Base-by-base conservation (phyloP, 2,888 invertebrate species). In the Pyrrhia umbra region DNA sequence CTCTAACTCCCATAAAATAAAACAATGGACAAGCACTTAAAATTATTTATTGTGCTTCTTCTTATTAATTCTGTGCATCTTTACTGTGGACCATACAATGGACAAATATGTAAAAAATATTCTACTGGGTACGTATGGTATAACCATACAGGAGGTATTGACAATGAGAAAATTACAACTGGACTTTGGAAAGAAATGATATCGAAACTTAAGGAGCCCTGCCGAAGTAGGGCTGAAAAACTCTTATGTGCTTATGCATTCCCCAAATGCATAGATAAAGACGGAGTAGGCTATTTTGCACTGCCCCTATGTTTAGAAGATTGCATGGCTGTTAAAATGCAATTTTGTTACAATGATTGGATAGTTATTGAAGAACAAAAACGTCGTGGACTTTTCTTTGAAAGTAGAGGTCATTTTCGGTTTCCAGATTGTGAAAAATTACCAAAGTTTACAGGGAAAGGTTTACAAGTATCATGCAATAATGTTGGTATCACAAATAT, bases 281-380 rank as follows among this genome's bases (percentile, higher is more conserved):
- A 95, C 81, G 96, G 96, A 51, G 95, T 96, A 63, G 96, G 97
- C 3, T 95, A 96, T 70, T 87, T 80, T 69, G 96, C 96, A 54
- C 94, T 98, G 64, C 98, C 98, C 4, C 94, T 98, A 5, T 98
- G 98, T 91, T 97, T 98, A 85, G 99, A 99, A 95, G 98, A 99
- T 88, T 99, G 99, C 88, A 96, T 97, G 87, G 99, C 99, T 56
- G 97, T 98, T 23, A 97, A 97, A 88, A 96, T 97, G 89, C 96
- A 98, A 85, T 98, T 98, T 92, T 99, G 99, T 91, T 98, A 97
- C 90, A 98, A 97, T 86, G 98, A 98, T 88, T 99, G 99, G 99
- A 97, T 97, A 21, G 94, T 98, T 61, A 96, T 99, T 59, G 98
- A 98, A 91, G 98, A 98, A 84, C 97, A 97, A 88, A 98, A 98